These are phyloP conservation scores for Dinomys branickii DNA, from an alignment of 2,113 vertebrate genomes.

Conservation along the genomic window DNA sequence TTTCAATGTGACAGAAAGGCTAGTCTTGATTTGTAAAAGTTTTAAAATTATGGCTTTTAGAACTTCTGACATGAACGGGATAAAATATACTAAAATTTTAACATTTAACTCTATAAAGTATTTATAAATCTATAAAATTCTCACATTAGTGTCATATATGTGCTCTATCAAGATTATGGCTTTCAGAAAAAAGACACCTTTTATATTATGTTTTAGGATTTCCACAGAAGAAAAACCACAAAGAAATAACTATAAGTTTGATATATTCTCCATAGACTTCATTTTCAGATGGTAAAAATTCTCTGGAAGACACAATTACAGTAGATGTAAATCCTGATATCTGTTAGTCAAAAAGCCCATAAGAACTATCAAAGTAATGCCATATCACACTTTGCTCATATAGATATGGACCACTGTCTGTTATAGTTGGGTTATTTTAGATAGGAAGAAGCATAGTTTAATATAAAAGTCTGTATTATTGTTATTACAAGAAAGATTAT, in stretches of 20 bases:
- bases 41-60: conserved; percentile 46
- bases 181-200: conserved; percentile 21
- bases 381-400: not conserved
- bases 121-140: conserved; percentile 60
- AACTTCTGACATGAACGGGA: conserved; percentile 13
- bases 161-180: conserved; percentile 15
- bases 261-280: not conserved
- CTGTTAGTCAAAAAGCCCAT: not conserved
- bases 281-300: not conserved
- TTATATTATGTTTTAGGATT: conserved; percentile 30
- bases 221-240: not conserved
- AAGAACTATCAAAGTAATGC: not conserved
- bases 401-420: not conserved
- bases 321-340: not conserved
- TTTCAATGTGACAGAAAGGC: conserved; percentile 60
- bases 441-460: not conserved
- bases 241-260: not conserved
- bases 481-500: not conserved
- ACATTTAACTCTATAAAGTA: conserved; percentile 30
- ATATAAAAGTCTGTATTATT: not conserved
- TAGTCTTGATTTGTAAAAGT: conserved; percentile 44
- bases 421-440: not conserved
- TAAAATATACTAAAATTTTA: conserved; percentile 43
- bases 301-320: not conserved
- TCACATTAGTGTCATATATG: not conserved